Base-by-base conservation (phyloP, 2,797 vertebrate species). In the Pseudotriccus pelzelni region DNA sequence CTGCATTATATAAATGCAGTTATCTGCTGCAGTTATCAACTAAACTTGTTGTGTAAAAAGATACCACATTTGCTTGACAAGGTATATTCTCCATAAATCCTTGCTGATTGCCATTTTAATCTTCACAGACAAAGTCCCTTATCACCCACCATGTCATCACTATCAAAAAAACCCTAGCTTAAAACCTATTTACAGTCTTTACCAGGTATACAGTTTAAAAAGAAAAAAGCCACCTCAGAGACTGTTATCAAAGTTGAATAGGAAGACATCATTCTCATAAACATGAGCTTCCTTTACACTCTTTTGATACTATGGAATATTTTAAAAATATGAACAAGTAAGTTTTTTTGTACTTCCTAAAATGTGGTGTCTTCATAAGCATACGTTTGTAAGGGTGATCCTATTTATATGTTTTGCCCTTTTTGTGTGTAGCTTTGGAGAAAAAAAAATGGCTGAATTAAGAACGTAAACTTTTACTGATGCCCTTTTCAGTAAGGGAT, bases 371-470 rank as follows among this genome's bases (percentile, higher is more conserved):
- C 8, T 82, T 46, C 20, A 10, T 36, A 73, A 87, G 2, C 6
- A 24, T 19, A 13, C 41, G 7, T 21, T 8, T 68, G 2, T 32
- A 59, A 59, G 1, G 2, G 7, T 25, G 12, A 36, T 19, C 3
- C 4, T 47, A 22, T 34, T 62, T 34, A 20, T 1, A 1, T 7
- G n/a, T 39, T 64, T 37, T 18, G 1, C 27, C 2, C 46, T 74
- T 66, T 86, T 78, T 2, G n/a, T 49, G 8, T 27, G 10, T 41
- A 41, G 10, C 20, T 87, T 83, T 87, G 52, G 16, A 84, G 27
- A 2, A 50, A 79, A 92, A 73, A 63, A 80, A 62, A 7, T 4
- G 2, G 2, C 6, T 63, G 25, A 87, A 77, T 69, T 83, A 83
- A 56, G 7, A 67, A 7, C 5, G 10, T 41, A 41, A 59, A 55